Evolutionary conservation across 1,140 invertebrate genomes (phyloP).

Genomic region (Glomeris maerens): DNA sequence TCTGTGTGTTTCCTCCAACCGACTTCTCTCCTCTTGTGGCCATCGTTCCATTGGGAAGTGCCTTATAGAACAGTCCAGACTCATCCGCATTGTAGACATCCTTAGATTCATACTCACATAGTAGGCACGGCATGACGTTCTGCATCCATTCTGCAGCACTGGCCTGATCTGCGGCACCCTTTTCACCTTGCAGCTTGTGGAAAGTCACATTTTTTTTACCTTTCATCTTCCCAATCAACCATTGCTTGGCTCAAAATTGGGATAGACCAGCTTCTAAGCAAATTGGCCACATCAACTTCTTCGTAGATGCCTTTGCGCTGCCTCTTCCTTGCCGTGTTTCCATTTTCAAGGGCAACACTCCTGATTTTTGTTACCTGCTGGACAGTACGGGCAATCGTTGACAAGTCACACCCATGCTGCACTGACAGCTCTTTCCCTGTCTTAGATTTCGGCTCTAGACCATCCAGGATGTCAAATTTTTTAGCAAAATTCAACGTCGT

Average conservation of each 20-base stretch:
- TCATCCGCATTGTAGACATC: slow-evolving; percentile 27
- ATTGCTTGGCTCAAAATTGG: slow-evolving; percentile 27
- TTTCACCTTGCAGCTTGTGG: slow-evolving; percentile 12
- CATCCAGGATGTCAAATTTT: too few species aligned
- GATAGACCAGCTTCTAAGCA: slow-evolving; percentile 19
- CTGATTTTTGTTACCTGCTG: too few species aligned
- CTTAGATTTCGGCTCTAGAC: too few species aligned
- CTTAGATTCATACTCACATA: slow-evolving; percentile 19
- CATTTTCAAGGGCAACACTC: too few species aligned
- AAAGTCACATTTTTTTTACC: slow-evolving; percentile 17
- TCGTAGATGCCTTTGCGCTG: slow-evolving; percentile 15
- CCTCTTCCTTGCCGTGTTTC: too few species aligned
- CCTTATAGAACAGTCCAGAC: slow-evolving; percentile 24
- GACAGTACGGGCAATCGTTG: too few species aligned
- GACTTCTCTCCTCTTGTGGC: slow-evolving; percentile 17
- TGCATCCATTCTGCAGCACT: slow-evolving; percentile 8
- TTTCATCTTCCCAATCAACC: slow-evolving; percentile 25
- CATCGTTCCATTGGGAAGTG: slow-evolving; percentile 19
- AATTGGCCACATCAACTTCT: slow-evolving; percentile 19
- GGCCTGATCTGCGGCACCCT: slow-evolving; percentile 8
- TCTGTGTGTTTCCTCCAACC: slow-evolving; percentile 19
- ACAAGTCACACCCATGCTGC: too few species aligned
- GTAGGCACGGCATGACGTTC: slow-evolving; percentile 15
- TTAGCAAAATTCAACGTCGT: too few species aligned
- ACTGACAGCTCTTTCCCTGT: too few species aligned